Percentiles rank a stretch among this genome's conserved stretches.
phyloP scores from a whole-genome alignment of 2,113 vertebrate species.

The Hippoglossus stenolepis region DNA sequence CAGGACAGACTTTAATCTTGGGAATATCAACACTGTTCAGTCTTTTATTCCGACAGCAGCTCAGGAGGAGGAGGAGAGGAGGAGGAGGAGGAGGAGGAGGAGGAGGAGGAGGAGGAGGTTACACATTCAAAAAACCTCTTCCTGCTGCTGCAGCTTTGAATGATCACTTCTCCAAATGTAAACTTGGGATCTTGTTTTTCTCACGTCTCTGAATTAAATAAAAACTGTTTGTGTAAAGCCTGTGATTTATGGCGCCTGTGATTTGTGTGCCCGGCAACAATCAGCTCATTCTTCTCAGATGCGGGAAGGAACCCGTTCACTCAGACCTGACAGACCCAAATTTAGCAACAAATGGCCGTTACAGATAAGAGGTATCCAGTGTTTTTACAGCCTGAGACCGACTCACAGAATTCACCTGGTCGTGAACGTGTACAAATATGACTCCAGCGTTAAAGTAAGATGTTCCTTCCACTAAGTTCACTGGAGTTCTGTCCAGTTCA shows the following conservation, averaged over 20 bases:
- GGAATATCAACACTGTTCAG: no score
- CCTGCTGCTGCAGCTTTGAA: no score
- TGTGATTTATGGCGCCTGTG: slow-evolving; percentile 41
- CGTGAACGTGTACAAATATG: not conserved
- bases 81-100: no score
- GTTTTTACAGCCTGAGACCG: slow-evolving; percentile 17
- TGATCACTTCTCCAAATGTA: slow-evolving; percentile 14
- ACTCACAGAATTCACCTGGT: not conserved
- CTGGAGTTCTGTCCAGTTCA: no score
- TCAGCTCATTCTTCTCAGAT: slow-evolving; percentile 53
- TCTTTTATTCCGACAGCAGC: not conserved
- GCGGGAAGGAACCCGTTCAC: slow-evolving; percentile 47
- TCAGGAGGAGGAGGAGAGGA: no score
- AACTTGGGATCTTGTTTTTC: slow-evolving; percentile 24
- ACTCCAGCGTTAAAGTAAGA: no score
- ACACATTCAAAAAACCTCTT: no score
- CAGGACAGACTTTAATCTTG: no score
- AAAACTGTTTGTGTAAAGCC: slow-evolving; percentile 31
- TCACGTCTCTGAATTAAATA: slow-evolving; percentile 35
- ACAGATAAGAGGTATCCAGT: slow-evolving; percentile 49
- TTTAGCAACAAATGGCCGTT: slow-evolving; percentile 42
- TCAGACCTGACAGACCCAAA: slow-evolving; percentile 36
- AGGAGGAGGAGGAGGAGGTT: no score
- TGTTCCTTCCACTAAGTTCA: no score
- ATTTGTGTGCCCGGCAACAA: slow-evolving; percentile 50